Conservation (phyloP, 2,797 vertebrate genomes). For the Intellagama lesueurii region DNA sequence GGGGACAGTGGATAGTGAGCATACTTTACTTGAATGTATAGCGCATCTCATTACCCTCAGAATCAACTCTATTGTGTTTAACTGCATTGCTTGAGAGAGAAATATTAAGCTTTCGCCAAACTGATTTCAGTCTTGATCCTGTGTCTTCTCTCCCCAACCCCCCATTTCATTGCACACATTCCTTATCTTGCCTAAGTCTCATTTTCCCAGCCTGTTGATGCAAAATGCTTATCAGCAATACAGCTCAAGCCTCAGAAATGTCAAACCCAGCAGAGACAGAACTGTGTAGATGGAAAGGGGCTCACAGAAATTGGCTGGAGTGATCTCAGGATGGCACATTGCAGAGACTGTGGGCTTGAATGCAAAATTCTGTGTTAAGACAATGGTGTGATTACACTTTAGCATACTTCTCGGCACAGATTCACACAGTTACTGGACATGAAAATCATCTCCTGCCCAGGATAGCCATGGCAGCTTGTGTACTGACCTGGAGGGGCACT, state of each 20-base stretch:
- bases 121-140: constrained; percentile 43
- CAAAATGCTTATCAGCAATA: constrained; percentile 35
- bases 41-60: neutral
- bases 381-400: no score
- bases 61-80: neutral
- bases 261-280: constrained; percentile 59
- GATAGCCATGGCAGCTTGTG: no score
- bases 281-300: neutral
- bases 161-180: constrained; percentile 27
- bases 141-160: constrained; percentile 26
- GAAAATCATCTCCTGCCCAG: neutral
- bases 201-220: constrained; percentile 51
- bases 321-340: constrained; percentile 41
- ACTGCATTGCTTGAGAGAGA: neutral
- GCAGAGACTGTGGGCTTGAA: neutral
- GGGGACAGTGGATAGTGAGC: neutral
- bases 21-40: neutral
- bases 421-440: neutral
- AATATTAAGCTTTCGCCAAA: constrained; percentile 27
- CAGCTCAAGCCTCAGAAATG: constrained; percentile 60
- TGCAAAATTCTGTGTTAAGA: neutral
- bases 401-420: no score
- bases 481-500: no score
- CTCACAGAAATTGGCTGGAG: neutral
- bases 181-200: constrained; percentile 42